Conservation (phyloP, 2,888 invertebrate species). For the Drosophila mimetica region DNA sequence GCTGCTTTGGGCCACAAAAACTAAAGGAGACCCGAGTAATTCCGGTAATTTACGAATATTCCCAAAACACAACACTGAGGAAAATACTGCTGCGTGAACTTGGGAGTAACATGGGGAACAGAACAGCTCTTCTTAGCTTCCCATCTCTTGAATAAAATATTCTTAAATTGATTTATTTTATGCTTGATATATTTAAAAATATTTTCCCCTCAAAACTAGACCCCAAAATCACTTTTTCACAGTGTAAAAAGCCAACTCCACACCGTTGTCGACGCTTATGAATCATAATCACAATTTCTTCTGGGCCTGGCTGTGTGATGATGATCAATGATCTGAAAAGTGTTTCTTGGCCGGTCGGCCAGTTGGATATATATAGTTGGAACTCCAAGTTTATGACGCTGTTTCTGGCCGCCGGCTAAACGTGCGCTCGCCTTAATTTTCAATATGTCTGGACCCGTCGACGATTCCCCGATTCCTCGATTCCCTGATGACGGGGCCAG, state of each 20-base stretch:
- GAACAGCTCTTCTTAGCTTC: no score
- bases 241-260: constrained; percentile 17
- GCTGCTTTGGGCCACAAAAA: constrained; percentile 55
- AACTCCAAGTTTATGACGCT: constrained; percentile 40
- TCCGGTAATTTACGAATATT: constrained; percentile 73
- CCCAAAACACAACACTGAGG: constrained; percentile 32
- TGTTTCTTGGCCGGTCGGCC: constrained; percentile 67
- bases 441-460: constrained; percentile 67
- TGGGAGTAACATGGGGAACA: no score
- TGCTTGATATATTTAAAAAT: no score
- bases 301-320: constrained; percentile 58
- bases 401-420: constrained; percentile 60
- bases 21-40: constrained; percentile 61
- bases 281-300: constrained; percentile 74
- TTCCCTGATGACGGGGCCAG: constrained; percentile 31
- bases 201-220: no score
- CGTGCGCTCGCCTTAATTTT: constrained; percentile 78
- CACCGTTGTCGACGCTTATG: constrained; percentile 63
- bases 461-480: constrained; percentile 16
- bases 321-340: constrained; percentile 82
- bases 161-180: no score
- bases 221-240: neutral
- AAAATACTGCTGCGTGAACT: no score
- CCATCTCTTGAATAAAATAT: no score
- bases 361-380: constrained; percentile 47